Conservation (phyloP, 2,888 invertebrate genomes). For the Dichetophora obliterata region DNA sequence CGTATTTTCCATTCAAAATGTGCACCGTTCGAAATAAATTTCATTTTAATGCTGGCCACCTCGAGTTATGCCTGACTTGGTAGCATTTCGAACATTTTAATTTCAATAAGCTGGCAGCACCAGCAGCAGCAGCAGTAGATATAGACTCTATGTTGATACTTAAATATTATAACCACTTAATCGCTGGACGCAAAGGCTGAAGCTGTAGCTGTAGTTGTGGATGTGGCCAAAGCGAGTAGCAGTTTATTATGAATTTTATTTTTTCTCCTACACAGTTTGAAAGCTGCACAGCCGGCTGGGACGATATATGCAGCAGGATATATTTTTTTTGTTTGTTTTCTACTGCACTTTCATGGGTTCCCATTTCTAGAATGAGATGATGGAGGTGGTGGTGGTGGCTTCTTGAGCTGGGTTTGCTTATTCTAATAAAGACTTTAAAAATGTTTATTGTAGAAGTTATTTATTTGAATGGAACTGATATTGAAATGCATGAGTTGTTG, state of each 20-base stretch:
- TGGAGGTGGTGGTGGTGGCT: no score
- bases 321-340: neutral
- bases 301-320: neutral
- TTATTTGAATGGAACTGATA: neutral
- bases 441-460: conserved; percentile 16
- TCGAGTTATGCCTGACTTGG: neutral
- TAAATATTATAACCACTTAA: conserved; percentile 32
- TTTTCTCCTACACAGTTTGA: no score
- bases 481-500: neutral
- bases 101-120: neutral
- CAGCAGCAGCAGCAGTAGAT: conserved; percentile 5
- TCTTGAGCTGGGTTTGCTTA: neutral
- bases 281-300: neutral
- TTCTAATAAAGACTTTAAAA: conserved; percentile 32
- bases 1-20: conserved; percentile 27
- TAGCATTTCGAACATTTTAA: conserved; percentile 12
- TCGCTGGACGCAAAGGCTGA: neutral
- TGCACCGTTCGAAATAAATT: conserved; percentile 15
- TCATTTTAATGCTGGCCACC: conserved; percentile 7
- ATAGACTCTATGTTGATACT: conserved; percentile 30
- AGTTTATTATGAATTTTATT: no score
- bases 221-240: no score
- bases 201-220: no score
- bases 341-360: neutral
- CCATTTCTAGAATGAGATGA: no score